Base-by-base conservation (phyloP, 2,113 vertebrate genomes). In the Apodemus sylvaticus region DNA sequence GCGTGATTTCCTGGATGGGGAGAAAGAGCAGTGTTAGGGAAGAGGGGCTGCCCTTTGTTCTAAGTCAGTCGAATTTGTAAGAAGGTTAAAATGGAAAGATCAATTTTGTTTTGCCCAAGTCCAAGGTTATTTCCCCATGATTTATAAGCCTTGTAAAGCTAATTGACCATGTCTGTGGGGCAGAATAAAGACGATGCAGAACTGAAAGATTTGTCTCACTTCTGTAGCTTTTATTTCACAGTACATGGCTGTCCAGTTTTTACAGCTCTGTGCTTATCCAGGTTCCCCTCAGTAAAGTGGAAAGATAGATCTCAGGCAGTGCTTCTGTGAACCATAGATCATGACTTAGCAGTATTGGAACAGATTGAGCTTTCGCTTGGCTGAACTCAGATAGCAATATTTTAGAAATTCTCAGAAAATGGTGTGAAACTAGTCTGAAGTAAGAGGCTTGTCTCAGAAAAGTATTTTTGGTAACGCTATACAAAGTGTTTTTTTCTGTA, bases 331-430 rank as follows among this genome's bases (percentile, higher is more conserved):
- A 34, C 36, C 13, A 31, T 55, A 70, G 71, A 81, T 76, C 70
- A n/a, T 87, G 94, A 92, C 92, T 79, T 83, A 62, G 97, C 93
- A 90, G 64, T 81, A 68, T 34, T 42, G 90, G 73, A 89, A 90
- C 60, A 62, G 31, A 31, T 1, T 39, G 39, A 42, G 36, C 51
- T 81, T 96, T 81, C 87, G 85, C 86, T 86, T 77, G 91, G 36
- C 60, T 85, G 53, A 88, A 17, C 53, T 13, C 29, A 62, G 81
- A 62, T 90, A 13, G 66, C 31, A 2, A 58, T 94, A 39, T 94
- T 94, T 96, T 74, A 89, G 66, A 95, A 92, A 94, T 36, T 66
- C 14, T 53, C 90, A 26, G 45, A 76, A 96, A 94, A 48, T 36
- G 11, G 2, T 45, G 22, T 86, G 85, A 96, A 95, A 86, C 82